Evolutionary conservation across 2,797 vertebrate genomes (phyloP).

Genomic region (Lerista edwardsae): DNA sequence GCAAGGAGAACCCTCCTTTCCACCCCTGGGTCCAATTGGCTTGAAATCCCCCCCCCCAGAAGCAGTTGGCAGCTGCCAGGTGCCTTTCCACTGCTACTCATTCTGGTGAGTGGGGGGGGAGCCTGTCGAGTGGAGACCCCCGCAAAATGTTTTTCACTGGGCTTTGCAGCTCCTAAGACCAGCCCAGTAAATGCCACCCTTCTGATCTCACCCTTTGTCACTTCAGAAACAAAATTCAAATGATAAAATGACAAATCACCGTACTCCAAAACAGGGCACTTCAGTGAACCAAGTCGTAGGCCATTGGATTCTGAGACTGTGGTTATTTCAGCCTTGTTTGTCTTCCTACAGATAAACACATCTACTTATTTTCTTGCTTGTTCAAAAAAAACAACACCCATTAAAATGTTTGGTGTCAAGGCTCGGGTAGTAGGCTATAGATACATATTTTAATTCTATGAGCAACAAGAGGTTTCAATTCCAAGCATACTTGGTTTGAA

Average conservation of each 20-base stretch:
- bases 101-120: too few species aligned
- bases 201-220: conserved; percentile 42
- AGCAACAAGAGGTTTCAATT: neutral
- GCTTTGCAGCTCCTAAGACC: too few species aligned
- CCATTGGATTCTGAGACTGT: neutral
- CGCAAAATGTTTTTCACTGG: too few species aligned
- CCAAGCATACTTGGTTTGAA: neutral
- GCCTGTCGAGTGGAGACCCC: too few species aligned
- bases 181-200: too few species aligned
- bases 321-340: neutral
- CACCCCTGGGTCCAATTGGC: too few species aligned
- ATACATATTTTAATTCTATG: too few species aligned
- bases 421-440: neutral
- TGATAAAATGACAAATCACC: neutral
- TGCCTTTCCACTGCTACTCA: too few species aligned
- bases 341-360: neutral
- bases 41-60: too few species aligned
- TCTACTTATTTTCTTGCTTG: neutral
- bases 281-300: neutral
- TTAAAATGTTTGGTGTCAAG: neutral
- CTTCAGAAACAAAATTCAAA: neutral
- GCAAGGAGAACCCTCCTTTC: too few species aligned
- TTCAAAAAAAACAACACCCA: neutral
- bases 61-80: too few species aligned
- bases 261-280: neutral